These are phyloP conservation scores for Pantala flavescens DNA, from an alignment of 1,140 invertebrate genomes.

Conservation along the genomic window DNA sequence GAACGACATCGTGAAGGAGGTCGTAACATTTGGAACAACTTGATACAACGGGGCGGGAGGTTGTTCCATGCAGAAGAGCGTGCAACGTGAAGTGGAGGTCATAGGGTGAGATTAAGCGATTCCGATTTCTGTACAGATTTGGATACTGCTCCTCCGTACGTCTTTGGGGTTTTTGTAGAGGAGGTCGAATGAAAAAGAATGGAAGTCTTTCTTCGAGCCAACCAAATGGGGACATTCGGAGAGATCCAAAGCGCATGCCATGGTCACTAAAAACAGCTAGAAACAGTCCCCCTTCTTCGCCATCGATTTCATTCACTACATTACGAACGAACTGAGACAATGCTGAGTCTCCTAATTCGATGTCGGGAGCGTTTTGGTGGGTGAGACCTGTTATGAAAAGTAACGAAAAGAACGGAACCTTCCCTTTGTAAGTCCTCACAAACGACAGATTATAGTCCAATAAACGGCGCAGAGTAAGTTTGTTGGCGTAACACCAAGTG, in stretches of 20 bases:
- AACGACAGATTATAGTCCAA: constrained; percentile 44
- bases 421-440: constrained; percentile 32
- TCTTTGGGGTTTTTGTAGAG: constrained; percentile 13
- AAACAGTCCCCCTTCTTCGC: constrained; percentile 29
- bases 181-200: constrained; percentile 25
- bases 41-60: constrained; percentile 16
- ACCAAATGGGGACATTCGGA: constrained; percentile 25
- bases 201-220: constrained; percentile 26
- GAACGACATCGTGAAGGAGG: neutral
- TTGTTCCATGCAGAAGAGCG: neutral
- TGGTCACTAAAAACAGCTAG: constrained; percentile 27
- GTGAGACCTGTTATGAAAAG: constrained; percentile 42
- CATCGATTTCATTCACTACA: constrained; percentile 29
- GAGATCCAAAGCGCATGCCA: constrained; percentile 24
- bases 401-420: constrained; percentile 38
- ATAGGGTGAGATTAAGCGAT: constrained; percentile 23
- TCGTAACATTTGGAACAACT: neutral
- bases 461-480: constrained; percentile 39
- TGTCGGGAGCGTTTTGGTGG: constrained; percentile 31
- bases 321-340: constrained; percentile 9
- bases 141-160: constrained; percentile 18
- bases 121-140: constrained; percentile 19
- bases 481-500: constrained; percentile 38
- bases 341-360: constrained; percentile 11
- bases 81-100: constrained; percentile 24